A percentile compares a stretch with the other conserved stretches of the same genome.
Evolutionary conservation across 2,797 vertebrate species (phyloP).

Genomic region (Huso huso): DNA sequence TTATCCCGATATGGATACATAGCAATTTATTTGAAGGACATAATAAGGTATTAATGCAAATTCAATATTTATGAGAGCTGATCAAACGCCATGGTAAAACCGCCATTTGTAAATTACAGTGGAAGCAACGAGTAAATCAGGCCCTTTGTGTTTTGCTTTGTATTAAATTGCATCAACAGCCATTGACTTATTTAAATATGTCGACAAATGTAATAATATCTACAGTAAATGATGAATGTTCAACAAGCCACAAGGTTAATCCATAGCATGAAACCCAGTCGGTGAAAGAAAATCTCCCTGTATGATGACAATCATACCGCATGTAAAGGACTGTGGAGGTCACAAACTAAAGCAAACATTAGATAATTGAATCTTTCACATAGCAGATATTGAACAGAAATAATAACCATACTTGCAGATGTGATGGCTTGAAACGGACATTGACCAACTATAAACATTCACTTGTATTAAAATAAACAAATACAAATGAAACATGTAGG

Average conservation of each 20-base stretch:
- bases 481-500: conserved; percentile 31
- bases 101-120: too few species aligned
- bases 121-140: too few species aligned
- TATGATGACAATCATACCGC: conserved; percentile 16
- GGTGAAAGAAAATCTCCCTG: background rate
- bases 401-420: conserved; percentile 33
- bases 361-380: conserved; percentile 50
- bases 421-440: conserved; percentile 23
- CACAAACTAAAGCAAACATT: conserved; percentile 42
- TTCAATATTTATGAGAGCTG: too few species aligned
- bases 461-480: conserved; percentile 48
- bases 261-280: conserved; percentile 19
- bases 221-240: too few species aligned
- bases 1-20: too few species aligned
- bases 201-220: too few species aligned
- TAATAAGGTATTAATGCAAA: too few species aligned
- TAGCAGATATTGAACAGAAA: conserved; percentile 39
- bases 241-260: background rate
- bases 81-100: too few species aligned
- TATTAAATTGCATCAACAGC: too few species aligned
- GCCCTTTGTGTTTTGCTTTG: too few species aligned
- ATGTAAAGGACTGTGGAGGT: conserved; percentile 24
- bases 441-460: conserved; percentile 40
- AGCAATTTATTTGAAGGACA: too few species aligned
- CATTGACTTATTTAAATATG: too few species aligned